A percentile compares a stretch with the other conserved stretches of the same genome.
These are phyloP conservation scores for Anoplophora glabripennis DNA, from an alignment of 1,140 invertebrate genomes.

Conservation along the genomic window DNA sequence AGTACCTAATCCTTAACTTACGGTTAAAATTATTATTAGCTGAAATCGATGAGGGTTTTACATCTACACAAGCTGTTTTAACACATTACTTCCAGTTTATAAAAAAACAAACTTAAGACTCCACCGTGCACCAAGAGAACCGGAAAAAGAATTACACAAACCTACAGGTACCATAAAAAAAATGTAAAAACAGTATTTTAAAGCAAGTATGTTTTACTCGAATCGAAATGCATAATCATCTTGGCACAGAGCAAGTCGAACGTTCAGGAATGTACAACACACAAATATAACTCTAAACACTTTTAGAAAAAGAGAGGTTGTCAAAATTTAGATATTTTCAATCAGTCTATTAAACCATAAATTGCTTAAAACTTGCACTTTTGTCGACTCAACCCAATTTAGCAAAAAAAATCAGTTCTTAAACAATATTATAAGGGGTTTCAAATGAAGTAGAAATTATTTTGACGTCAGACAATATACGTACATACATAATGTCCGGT, in stretches of 20 bases:
- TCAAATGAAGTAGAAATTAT: background rate
- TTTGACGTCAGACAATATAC: background rate
- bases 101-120: no score
- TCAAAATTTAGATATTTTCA: no score
- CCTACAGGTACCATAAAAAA: background rate
- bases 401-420: background rate
- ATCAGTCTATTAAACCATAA: no score
- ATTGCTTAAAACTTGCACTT: no score
- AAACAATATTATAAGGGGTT: background rate
- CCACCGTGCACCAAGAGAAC: no score
- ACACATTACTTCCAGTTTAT: no score
- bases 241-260: constrained; percentile 1
- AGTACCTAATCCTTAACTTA: constrained; percentile 17
- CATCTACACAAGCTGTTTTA: background rate
- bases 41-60: constrained; percentile 19
- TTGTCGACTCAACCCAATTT: background rate
- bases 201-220: no score
- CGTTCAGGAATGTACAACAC: constrained; percentile 14
- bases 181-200: no score
- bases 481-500: constrained; percentile 20
- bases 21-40: constrained; percentile 18
- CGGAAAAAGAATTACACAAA: background rate
- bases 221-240: background rate
- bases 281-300: background rate
- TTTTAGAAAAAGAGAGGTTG: no score